A percentile compares a stretch with the other conserved stretches of the same genome.
Evolutionary conservation across 2,113 vertebrate genomes (phyloP).

Genomic region (Capreolus pygargus): DNA sequence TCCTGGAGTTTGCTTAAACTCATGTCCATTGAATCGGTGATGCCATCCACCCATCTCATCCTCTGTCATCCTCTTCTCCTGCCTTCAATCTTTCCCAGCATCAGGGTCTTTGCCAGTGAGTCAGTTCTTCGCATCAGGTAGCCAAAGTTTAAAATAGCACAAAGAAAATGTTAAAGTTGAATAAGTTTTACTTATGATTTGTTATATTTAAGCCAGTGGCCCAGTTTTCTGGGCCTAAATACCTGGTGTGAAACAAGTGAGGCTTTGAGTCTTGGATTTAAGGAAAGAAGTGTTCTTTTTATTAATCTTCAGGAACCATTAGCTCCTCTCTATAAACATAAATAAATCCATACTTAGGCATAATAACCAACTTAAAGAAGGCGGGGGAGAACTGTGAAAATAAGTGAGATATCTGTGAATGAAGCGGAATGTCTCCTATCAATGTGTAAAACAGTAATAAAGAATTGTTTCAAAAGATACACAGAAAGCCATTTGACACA

Average conservation of each 20-base stretch:
- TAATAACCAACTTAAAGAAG: background rate
- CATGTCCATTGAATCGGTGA: background rate
- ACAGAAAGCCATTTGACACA: background rate
- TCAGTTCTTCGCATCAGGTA: background rate
- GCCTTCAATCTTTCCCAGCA: background rate
- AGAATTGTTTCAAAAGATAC: background rate
- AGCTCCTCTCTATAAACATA: background rate
- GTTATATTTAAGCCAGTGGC: background rate
- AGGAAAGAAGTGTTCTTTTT: background rate
- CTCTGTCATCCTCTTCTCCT: background rate
- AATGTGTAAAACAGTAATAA: background rate
- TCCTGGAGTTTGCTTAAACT: background rate
- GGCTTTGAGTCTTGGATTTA: background rate
- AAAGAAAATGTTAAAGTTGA: background rate
- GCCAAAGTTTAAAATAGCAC: background rate
- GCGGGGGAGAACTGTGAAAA: background rate
- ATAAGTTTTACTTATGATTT: background rate
- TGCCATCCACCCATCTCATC: background rate
- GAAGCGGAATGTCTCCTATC: background rate
- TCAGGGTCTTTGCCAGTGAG: background rate
- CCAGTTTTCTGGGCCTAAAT: background rate
- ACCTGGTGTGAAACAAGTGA: background rate
- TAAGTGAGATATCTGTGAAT: background rate
- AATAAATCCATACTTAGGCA: background rate
- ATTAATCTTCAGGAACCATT: background rate